phyloP scores from a whole-genome alignment of 2,888 invertebrate genomes.

The Nephrotoma guestfalica region DNA sequence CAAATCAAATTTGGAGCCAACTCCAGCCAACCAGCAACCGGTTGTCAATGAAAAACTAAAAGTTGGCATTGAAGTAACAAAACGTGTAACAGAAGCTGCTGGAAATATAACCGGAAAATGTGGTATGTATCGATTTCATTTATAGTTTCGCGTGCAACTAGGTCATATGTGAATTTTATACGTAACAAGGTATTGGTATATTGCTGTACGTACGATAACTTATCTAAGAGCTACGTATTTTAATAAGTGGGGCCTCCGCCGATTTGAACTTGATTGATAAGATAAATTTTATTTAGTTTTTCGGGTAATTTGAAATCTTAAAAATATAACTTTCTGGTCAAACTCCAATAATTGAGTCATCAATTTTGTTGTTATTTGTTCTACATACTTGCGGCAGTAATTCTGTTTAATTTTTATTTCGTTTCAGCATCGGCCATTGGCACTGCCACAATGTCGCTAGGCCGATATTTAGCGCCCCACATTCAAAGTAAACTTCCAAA shows the following conservation, averaged over 20 bases:
- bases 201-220: neutral
- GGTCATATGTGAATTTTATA: neutral
- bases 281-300: too few species aligned
- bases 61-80: conserved; percentile 46
- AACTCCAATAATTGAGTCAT: too few species aligned
- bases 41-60: conserved; percentile 36
- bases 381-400: too few species aligned
- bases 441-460: conserved; percentile 48
- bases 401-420: neutral
- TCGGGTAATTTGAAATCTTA: too few species aligned
- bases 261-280: too few species aligned
- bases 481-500: conserved; percentile 47
- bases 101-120: conserved; percentile 50
- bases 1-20: conserved; percentile 34
- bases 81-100: conserved; percentile 49
- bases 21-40: conserved; percentile 29
- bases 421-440: conserved; percentile 33
- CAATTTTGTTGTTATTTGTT: too few species aligned
- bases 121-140: neutral
- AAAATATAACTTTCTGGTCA: too few species aligned
- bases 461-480: conserved; percentile 51
- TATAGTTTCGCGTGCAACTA: neutral
- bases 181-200: neutral
- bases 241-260: too few species aligned
- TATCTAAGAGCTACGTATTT: neutral